Evolutionary conservation across 2,113 vertebrate species (phyloP), one percentile per base, ranked within the genome.

Genomic region (Abramis brama): DNA sequence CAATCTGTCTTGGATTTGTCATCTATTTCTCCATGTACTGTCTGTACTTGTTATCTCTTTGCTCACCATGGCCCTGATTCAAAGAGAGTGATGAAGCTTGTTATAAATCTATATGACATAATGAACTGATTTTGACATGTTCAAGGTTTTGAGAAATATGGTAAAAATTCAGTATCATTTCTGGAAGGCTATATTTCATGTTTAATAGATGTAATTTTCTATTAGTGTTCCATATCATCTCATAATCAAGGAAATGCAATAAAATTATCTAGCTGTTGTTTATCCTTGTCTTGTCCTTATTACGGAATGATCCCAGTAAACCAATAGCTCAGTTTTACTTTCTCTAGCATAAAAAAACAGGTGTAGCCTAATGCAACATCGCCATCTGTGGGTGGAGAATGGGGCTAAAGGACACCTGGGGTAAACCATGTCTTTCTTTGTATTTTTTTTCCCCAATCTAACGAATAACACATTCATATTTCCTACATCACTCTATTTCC

Each of bases 221-320:
- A 27, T 82, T 81, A 83, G 81, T 76, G 74, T 70, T 70, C 80
- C 25, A 39, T 73, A 59, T 73, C 82, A 73, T 73, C 30, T 73
- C 68, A 27, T 74, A 13, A 23, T 82, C 79, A 82, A 79, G 50
- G 47, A 86, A 88, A 86, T 80, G 79, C 73, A 84, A 86, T 86
- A 88, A 88, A 86, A 23, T 47, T 21, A 4, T 84, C 30, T 75
- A 57, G 74, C 55, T 71, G 55, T 74, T 52, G 57, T 86, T 39
- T 39, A 36, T 36, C 47, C 33, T 43, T 39, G n/a, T 27, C 52
- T 68, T 83, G 66, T 33, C n/a, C 57, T 87, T 78, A 8, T 60
- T 74, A 15, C 55, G 2, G 27, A 57, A 33, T 5, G 60, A 30
- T 33, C 23, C 23, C 30, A 39, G 4, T 55, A 39, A 60, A 60